These are phyloP conservation scores for Mus spicilegus DNA, from an alignment of 2,113 vertebrate species.

Conservation along the genomic window DNA sequence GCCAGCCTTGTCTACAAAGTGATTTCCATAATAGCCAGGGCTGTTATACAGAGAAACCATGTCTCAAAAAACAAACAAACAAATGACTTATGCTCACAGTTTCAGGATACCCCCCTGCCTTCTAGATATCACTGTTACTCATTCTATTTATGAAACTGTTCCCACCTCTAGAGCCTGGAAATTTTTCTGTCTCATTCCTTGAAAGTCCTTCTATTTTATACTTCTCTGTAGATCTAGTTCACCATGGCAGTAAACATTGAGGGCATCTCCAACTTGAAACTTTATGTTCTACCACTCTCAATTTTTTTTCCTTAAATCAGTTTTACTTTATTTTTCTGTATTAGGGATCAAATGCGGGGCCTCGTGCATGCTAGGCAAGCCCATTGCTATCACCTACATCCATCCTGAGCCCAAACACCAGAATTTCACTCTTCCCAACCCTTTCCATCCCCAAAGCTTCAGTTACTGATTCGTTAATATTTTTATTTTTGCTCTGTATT, in stretches of 20 bases:
- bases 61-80: not conserved
- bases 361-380: not conserved
- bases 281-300: not conserved
- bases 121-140: conserved; percentile 11
- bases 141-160: not conserved
- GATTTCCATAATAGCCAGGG: not conserved
- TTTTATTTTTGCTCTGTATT: not conserved
- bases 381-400: not conserved
- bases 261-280: not conserved
- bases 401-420: not conserved
- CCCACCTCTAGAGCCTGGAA: not conserved
- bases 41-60: not conserved
- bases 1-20: not conserved
- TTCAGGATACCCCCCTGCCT: not conserved
- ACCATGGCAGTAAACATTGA: not conserved
- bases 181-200: not conserved
- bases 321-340: not conserved
- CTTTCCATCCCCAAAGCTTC: not conserved
- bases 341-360: not conserved
- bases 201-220: not conserved
- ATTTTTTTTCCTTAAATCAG: not conserved
- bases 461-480: not conserved
- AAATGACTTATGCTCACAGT: not conserved
- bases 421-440: not conserved
- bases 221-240: not conserved